phyloP scores from a whole-genome alignment of 1,140 invertebrate species.

The Venustaconcha ellipsiformis region DNA sequence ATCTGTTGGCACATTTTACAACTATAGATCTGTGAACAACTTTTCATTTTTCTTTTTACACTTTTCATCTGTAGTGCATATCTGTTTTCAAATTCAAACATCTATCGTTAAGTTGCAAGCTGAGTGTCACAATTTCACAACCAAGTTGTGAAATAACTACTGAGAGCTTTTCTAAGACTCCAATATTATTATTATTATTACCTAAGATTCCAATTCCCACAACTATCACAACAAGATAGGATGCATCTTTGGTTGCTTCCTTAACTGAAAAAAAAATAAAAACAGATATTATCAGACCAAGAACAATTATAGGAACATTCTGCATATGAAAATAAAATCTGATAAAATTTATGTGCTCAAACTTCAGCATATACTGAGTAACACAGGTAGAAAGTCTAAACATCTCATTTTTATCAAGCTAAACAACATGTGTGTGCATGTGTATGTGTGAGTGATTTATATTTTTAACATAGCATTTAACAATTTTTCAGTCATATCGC shows the following conservation, averaged over 20 bases:
- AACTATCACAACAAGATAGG: constrained; percentile 51
- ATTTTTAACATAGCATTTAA: too few species aligned
- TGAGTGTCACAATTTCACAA: neutral
- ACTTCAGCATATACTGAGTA: neutral
- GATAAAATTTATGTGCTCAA: too few species aligned
- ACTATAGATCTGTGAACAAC: neutral
- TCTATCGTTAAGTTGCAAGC: neutral
- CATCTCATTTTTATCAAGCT: neutral
- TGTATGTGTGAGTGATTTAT: too few species aligned
- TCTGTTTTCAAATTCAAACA: neutral
- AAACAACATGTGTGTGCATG: too few species aligned
- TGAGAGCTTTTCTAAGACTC: too few species aligned
- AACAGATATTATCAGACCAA: neutral
- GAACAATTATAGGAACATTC: constrained; percentile 1
- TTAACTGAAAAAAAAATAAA: constrained; percentile 54
- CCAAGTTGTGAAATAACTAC: neutral
- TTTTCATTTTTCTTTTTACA: neutral
- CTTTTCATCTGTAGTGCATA: neutral
- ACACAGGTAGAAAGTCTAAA: neutral
- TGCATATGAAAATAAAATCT: neutral
- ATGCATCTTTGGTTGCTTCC: constrained; percentile 57
- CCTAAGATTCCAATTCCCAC: constrained; percentile 53
- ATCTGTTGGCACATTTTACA: too few species aligned
- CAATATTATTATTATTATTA: constrained; percentile 19
- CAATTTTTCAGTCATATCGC: too few species aligned